Evolutionary conservation across 2,797 vertebrate genomes (phyloP), one percentile per base, ranked within the genome.

Genomic region (Muscicapa striata): DNA sequence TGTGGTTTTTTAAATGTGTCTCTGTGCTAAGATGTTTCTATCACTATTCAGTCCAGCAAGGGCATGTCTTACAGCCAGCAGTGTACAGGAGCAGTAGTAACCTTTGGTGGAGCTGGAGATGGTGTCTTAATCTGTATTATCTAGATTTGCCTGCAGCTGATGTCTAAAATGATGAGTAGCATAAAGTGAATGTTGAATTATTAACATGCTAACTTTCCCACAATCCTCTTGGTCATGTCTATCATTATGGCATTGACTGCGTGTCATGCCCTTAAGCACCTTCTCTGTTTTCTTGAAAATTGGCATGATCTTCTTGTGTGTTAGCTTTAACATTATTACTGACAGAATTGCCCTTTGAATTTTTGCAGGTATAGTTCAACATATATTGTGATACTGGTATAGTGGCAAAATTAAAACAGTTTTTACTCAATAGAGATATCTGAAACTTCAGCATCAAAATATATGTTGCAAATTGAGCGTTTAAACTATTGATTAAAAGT

Each of bases 171-270:
- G 72, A 82, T 83, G 68, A 81, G 54, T 80, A 74, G 49, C 82
- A 55, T 85, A 62, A 85, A 87, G 72, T 51, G 43, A 77, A 77
- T 54, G 45, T 70, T 95, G 61, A 93, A 90, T 96, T 96, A 96
- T 93, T 96, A 96, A 88, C 58, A 22, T 73, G 43, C 62, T 51
- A 78, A 68, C 76, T 88, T 73, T 91, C 66, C 51, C 0, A 3
- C 69, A 90, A 93, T 94, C 16, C 70, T 94, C 91, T 88, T 75
- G 82, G 36, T 90, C 58, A 30, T 17, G 62, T 81, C 69, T 63
- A 0, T 83, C 23, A 26, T 78, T 78, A 61, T 78, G 94, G 30
- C 62, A 52, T 10, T 68, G 85, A 75, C 69, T 94, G 66, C 41
- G 48, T 75, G 58, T 72, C 79, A 48, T 76, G 46, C 73, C 66